These are phyloP conservation scores for Paramisgurnus dabryanus DNA, from an alignment of 2,113 vertebrate species.

Conservation along the genomic window DNA sequence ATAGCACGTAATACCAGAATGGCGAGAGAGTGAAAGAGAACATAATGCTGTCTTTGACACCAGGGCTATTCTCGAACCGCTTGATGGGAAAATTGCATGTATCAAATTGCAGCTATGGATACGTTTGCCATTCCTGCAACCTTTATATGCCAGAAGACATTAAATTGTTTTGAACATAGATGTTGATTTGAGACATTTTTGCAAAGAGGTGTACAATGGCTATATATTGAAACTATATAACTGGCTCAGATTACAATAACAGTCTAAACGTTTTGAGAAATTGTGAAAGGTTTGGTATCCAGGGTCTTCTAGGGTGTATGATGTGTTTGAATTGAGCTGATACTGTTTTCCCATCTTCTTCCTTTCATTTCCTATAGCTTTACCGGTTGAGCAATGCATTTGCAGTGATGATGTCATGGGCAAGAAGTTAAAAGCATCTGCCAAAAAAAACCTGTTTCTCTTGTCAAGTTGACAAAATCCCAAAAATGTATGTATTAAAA, in stretches of 20 bases:
- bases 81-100: conserved; percentile 18
- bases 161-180: conserved; percentile 9
- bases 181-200: conserved; percentile 12
- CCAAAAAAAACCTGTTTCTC: too few species aligned
- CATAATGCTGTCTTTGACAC: conserved; percentile 1
- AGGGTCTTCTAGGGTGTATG: neutral
- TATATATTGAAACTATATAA: conserved; percentile 13
- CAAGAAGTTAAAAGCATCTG: too few species aligned
- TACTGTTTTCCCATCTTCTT: too few species aligned
- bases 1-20: neutral
- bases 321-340: too few species aligned
- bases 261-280: neutral
- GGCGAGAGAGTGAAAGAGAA: neutral
- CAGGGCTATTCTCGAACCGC: neutral
- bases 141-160: neutral
- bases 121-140: conserved; percentile 7
- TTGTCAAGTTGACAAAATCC: too few species aligned
- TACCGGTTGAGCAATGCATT: too few species aligned
- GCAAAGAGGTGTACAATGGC: conserved; percentile 5
- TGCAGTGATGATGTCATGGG: too few species aligned
- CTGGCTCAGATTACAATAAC: neutral
- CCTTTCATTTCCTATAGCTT: too few species aligned
- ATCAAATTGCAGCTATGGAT: neutral
- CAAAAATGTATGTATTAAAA: too few species aligned
- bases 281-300: neutral